Percentiles rank a stretch among this genome's conserved stretches.
Conservation (phyloP, 2,888 invertebrate genomes). For the Xestia sexstrigata region DNA sequence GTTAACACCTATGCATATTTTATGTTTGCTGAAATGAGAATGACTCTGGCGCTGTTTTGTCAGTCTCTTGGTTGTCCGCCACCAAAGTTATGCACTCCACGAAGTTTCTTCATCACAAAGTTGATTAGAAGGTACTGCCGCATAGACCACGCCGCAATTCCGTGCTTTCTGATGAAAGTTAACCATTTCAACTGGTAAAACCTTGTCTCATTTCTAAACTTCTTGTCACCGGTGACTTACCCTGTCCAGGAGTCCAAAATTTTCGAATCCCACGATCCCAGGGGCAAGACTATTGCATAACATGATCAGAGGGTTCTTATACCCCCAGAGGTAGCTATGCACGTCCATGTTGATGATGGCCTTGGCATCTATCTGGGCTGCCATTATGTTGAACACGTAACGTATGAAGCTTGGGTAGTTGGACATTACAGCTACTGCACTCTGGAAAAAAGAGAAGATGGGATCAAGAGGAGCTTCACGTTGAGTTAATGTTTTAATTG, state of each 20-base stretch:
- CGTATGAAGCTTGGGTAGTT: slow-evolving; percentile 90
- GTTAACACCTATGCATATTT: too few species aligned
- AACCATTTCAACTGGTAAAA: not conserved
- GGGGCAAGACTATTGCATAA: slow-evolving; percentile 80
- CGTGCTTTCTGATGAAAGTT: not conserved
- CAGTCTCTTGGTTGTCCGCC: not conserved
- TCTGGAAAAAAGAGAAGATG: slow-evolving; percentile 49
- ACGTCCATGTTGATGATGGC: slow-evolving; percentile 83
- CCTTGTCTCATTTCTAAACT: not conserved
- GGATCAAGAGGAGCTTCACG: not conserved
- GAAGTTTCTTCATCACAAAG: not conserved
- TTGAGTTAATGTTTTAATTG: not conserved
- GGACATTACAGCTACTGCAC: slow-evolving; percentile 84
- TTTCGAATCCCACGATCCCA: slow-evolving; percentile 92
- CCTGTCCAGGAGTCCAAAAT: slow-evolving; percentile 94
- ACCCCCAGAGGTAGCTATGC: slow-evolving; percentile 63
- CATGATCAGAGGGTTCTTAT: slow-evolving; percentile 60
- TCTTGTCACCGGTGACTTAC: slow-evolving; percentile 80
- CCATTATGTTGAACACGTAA: slow-evolving; percentile 90
- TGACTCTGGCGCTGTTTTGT: too few species aligned
- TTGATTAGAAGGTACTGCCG: not conserved
- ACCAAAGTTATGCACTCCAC: not conserved
- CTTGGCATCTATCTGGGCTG: slow-evolving; percentile 89
- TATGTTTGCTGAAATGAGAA: too few species aligned
- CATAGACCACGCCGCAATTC: not conserved